Conservation (phyloP, 2,888 invertebrate genomes). For the Idaea straminata region DNA sequence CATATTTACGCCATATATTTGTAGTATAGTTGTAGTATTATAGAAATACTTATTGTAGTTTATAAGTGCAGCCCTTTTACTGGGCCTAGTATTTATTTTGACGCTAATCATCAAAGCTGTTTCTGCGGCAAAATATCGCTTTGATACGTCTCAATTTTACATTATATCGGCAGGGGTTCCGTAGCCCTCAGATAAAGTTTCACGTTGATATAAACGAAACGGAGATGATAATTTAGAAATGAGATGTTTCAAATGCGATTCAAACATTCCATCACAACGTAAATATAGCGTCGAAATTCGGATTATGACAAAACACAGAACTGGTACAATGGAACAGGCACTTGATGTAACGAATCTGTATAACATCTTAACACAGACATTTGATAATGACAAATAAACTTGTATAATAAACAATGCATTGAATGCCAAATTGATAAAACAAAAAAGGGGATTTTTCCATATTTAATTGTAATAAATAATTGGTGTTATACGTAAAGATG, state of each 20-base stretch:
- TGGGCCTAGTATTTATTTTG: constrained; percentile 40
- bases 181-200: not conserved
- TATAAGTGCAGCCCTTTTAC: constrained; percentile 58
- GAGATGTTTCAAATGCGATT: not conserved
- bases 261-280: not conserved
- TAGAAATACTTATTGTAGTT: constrained; percentile 50
- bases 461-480: constrained; percentile 25
- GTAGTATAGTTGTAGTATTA: constrained; percentile 55
- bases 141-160: not conserved
- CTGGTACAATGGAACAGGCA: not conserved
- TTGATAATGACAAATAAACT: not conserved
- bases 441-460: not conserved
- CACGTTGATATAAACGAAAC: not conserved
- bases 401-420: not conserved
- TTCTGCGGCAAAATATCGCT: not conserved
- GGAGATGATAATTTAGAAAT: not conserved
- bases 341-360: not conserved
- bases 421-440: not conserved
- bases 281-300: not conserved
- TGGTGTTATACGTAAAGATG: constrained; percentile 34
- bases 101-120: constrained; percentile 16
- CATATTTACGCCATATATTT: constrained; percentile 61
- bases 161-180: not conserved
- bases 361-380: not conserved
- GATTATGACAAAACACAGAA: not conserved